Base-by-base conservation (phyloP, 2,797 vertebrate genomes). In the Perdix hodgsoniae region DNA sequence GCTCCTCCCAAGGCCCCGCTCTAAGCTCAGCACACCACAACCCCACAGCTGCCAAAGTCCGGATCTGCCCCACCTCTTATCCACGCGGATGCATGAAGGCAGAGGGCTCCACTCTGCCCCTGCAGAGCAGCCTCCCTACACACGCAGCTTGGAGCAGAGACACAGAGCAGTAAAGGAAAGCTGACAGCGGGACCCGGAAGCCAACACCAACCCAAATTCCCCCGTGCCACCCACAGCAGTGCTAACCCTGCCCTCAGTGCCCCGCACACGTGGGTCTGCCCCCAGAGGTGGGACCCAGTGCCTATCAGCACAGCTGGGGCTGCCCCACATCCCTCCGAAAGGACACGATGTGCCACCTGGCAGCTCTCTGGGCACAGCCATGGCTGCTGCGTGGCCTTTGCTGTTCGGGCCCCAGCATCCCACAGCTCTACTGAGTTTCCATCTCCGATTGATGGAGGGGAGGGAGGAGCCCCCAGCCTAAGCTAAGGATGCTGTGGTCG, bases 21-120 rank as follows among this genome's bases (percentile, higher is more conserved):
- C 17, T 14, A 29, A 18, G 17, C 54, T 21, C n/a, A 79, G 83
- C 35, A 19, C 64, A 5, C 33, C 15, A 8, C 59, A 54, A 16
- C 33, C 15, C 23, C 21, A 11, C 27, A 17, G 37, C 47, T 87
- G 85, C 22, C 94, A 86, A 95, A 96, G 95, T 95, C 70, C 87
- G 72, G 85, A 57, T 5, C 72, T 54, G 85, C 63, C 83, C 87
- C 82, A 91, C 87, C 89, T 91, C 88, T 59, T 82, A 35, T 33
- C 88, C 63, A 16, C 42, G 21, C 23, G 75, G 86, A 87, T 74
- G 67, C 0, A 21, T 6, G 4, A 9, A 49, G 21, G 40, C 35
- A 23, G 6, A 9, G 29, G 14, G 49, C 40, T 77, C 56, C 27
- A 6, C 70, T 59, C 61, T 39, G n/a, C 42, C 45, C 40, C 59